Evolutionary conservation across 2,113 vertebrate species (phyloP).

Genomic region (Axis porcinus): DNA sequence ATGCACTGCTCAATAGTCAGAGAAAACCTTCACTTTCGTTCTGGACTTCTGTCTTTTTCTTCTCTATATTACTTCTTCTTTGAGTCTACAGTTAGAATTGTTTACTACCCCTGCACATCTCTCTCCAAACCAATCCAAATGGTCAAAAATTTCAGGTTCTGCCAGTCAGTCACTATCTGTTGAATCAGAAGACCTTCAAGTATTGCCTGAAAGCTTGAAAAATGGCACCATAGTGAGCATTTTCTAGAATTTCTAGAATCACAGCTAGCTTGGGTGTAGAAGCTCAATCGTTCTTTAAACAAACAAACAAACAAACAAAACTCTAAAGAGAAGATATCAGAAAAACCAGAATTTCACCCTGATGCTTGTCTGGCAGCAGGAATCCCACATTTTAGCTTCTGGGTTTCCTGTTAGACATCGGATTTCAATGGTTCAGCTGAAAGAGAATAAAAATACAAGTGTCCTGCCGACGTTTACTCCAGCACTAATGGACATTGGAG

Average conservation of each 20-base stretch:
- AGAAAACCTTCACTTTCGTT: not conserved
- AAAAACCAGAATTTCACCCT: not conserved
- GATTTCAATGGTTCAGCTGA: not conserved
- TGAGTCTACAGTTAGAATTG: not conserved
- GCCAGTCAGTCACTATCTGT: not conserved
- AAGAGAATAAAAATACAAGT: not conserved
- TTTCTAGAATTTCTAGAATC: not conserved
- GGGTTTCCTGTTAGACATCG: not conserved
- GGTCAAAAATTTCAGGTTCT: not conserved
- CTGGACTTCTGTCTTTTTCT: not conserved
- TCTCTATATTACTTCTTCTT: not conserved
- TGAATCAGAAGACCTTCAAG: not conserved
- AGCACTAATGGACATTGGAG: conserved; percentile 48
- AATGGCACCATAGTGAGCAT: not conserved
- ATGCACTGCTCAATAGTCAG: not conserved
- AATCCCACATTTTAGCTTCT: not conserved
- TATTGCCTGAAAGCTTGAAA: not conserved
- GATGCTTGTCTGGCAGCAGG: not conserved
- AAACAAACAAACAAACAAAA: not conserved
- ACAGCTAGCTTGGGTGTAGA: not conserved
- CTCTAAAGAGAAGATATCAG: not conserved
- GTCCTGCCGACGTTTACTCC: not conserved
- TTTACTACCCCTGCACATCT: not conserved
- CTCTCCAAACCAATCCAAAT: not conserved
- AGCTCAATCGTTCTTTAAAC: not conserved